Evolutionary conservation across 2,888 invertebrate genomes (phyloP), one percentile per base, ranked within the genome.

Genomic region (Myathropa florea): DNA sequence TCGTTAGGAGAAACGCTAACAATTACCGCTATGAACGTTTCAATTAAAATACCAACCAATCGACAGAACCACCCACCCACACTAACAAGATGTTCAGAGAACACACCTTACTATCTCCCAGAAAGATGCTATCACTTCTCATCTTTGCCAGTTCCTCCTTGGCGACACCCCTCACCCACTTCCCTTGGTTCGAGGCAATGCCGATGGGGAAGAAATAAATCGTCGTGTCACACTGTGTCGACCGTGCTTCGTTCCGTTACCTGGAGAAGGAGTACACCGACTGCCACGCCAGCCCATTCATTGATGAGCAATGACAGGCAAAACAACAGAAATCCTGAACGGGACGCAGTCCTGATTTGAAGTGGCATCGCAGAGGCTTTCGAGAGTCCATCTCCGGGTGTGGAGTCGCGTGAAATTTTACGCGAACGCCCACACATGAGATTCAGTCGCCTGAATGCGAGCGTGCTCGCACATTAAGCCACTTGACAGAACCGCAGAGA

Each of bases 1-100:
- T 72, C 59, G 75, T 60, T 46, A 18, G 26, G 36, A 64, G 76
- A 77, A 77, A 65, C 64, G 39, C 65, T 67, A 75, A 83, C 73
- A 86, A 82, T 83, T 78, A 86, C 82, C 86, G 83, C 78, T 83
- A 86, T 63, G 83, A 83, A 86, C 86, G 83, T 86, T 86, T 86
- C 86, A 86, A 86, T 86, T 86, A 86, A 86, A 86, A 86, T 86
- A 83, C 83, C 86, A 86, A 55, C 65, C 83, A 83, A 83, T 79
- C 85, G 63, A 67, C 79, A 80, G 83, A 71, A 68, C 72, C 87
- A 76, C 87, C 87, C 83, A 83, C 87, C 76, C 26, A 83, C 83
- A 63, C 67, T 18, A 10, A 23, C 78, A 61, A 65, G n/a, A n/a
- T n/a, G n/a, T n/a, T n/a, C 86, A 75, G 55, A 61, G 83, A 86